phyloP scores from a whole-genome alignment of 2,113 vertebrate species.

The Emydocephalus ijimae region DNA sequence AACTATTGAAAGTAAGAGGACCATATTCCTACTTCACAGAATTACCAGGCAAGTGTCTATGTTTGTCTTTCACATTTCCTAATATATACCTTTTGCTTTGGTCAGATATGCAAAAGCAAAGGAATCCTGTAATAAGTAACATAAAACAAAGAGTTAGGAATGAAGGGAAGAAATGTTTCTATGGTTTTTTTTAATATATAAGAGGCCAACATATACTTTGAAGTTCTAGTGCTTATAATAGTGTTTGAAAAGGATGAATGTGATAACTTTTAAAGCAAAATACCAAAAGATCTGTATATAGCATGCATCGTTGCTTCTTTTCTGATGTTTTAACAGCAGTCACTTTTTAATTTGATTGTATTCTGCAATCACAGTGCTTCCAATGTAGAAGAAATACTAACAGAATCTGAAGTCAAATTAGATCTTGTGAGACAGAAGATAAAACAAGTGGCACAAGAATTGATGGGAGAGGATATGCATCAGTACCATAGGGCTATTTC shows the following conservation, averaged over 20 bases:
- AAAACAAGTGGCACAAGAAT: conserved; percentile 85
- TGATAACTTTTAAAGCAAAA: conserved; percentile 21
- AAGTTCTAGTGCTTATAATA: background rate
- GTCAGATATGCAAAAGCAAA: background rate
- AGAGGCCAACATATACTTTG: background rate
- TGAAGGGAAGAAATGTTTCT: background rate
- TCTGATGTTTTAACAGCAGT: conserved; percentile 5
- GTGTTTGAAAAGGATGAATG: background rate
- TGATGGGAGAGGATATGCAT: conserved; percentile 88
- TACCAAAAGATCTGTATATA: background rate
- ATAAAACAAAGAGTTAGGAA: background rate
- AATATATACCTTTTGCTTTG: background rate
- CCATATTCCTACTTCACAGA: conserved; percentile 93
- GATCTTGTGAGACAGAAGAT: conserved; percentile 87
- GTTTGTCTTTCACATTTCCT: background rate
- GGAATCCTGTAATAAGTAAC: background rate
- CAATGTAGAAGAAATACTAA: conserved; percentile 80
- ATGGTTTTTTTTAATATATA: background rate
- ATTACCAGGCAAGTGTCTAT: conserved; percentile 80
- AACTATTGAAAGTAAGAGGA: conserved; percentile 97
- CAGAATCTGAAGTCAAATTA: conserved; percentile 87
- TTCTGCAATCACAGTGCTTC: conserved; percentile 75
- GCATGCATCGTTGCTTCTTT: background rate
- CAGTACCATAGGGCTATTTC: conserved; percentile 94
- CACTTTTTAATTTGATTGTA: conserved; percentile 16